phyloP scores from a whole-genome alignment of 2,888 invertebrate genomes.

The Gastracanthus pulcherrimus region DNA sequence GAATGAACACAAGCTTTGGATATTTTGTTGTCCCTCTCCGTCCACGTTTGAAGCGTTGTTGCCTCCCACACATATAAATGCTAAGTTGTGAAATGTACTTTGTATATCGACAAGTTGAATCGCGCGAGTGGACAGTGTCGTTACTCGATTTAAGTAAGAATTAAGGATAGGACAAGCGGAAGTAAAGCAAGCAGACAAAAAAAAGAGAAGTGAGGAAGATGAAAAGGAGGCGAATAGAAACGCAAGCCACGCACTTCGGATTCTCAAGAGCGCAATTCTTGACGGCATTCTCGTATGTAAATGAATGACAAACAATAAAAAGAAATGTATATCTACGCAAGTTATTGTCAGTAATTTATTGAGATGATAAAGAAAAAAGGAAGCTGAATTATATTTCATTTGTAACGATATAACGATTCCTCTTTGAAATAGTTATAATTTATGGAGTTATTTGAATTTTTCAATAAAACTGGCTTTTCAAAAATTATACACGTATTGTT shows the following conservation, averaged over 20 bases:
- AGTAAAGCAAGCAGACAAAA: neutral
- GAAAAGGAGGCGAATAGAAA: constrained; percentile 9
- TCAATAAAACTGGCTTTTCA: constrained; percentile 58
- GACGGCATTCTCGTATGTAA: constrained; percentile 75
- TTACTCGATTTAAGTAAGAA: constrained; percentile 41
- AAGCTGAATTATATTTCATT: constrained; percentile 51
- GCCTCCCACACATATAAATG: constrained; percentile 19
- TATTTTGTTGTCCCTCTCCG: constrained; percentile 10
- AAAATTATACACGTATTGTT: constrained; percentile 33
- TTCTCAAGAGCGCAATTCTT: constrained; percentile 66
- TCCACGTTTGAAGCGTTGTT: constrained; percentile 56
- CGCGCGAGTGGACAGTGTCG: constrained; percentile 44
- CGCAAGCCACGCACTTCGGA: constrained; percentile 24
- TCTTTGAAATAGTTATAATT: constrained; percentile 58
- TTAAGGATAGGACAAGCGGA: constrained; percentile 31
- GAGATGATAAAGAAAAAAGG: constrained; percentile 28
- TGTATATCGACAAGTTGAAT: constrained; percentile 55
- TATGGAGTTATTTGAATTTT: constrained; percentile 59
- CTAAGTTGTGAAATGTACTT: constrained; percentile 61
- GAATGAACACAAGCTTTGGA: constrained; percentile 8
- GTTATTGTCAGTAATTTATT: constrained; percentile 58
- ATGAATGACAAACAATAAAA: constrained; percentile 74
- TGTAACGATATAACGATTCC: constrained; percentile 51
- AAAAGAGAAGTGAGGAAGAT: neutral
- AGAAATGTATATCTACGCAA: constrained; percentile 63